phyloP scores from a whole-genome alignment of 2,113 vertebrate species.

The Antechinus flavipes region DNA sequence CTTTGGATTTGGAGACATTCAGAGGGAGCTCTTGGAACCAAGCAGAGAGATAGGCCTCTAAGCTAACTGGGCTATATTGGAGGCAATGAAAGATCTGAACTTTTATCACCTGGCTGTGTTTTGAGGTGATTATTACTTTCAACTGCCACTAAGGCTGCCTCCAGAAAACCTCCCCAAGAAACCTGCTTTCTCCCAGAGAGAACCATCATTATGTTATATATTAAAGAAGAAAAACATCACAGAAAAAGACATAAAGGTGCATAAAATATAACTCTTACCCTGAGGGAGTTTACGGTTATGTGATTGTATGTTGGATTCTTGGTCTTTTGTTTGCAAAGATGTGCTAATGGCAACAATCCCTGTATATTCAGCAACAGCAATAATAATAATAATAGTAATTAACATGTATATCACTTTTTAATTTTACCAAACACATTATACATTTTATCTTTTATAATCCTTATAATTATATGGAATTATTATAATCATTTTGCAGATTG shows the following conservation, averaged over 20 bases:
- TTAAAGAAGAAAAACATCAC: no score
- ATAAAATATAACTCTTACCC: neutral
- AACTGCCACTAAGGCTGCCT: no score
- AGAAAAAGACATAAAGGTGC: neutral
- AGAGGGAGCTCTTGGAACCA: no score
- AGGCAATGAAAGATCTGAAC: no score
- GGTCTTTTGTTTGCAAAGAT: neutral
- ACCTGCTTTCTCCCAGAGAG: no score
- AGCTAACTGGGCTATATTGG: no score
- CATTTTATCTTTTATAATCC: neutral
- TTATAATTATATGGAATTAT: neutral
- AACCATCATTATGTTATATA: no score
- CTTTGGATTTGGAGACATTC: no score
- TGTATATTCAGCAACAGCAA: neutral
- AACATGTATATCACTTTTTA: neutral
- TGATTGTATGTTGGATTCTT: neutral
- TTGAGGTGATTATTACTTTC: no score
- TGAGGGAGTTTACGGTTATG: neutral
- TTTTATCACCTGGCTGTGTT: no score
- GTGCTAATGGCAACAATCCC: neutral
- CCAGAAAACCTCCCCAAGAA: no score
- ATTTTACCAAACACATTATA: neutral
- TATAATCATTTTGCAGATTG: neutral
- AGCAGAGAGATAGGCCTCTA: no score
- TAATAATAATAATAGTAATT: neutral